Base-by-base conservation (phyloP, 1,140 invertebrate species). In the Drosophila grimshawi region DNA sequence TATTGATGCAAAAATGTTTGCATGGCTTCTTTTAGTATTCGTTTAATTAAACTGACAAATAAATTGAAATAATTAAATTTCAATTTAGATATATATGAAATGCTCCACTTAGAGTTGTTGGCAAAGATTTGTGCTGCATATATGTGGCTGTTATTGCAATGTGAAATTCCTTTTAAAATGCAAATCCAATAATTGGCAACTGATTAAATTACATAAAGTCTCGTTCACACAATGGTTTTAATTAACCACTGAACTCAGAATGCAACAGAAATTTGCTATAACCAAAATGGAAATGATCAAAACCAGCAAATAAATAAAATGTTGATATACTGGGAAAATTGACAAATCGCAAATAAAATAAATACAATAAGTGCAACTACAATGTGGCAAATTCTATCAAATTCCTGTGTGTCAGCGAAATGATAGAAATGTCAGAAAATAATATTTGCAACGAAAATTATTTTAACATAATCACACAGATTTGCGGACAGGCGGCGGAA, bases 381-480 rank as follows among this genome's bases (percentile, higher is more conserved):
- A 62, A 8, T 64, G 62, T 41, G 8, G 29, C 4, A 29, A 48
- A 46, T 33, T 19, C 51, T 6, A 10, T 46, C 4, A 33, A 55
- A 65, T 45, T 27, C 32, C 27, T 29, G 43, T 43, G 53, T 33
- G n/a, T 53, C 29, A 33, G 5, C 4, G 19, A 19, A 19, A 0
- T 7, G 33, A 11, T 65, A 19, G 10, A 53, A 51, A 57, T 68
- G 62, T 41, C 57, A 33, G 39, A 76, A 69, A 78, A 77, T 73
- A 82, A 62, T 80, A 83, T 65, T 67, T 65, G 74, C 62, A 60
- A 64, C 85, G 80, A 74, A 88, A 85, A 88, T 83, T 80, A 89
- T 83, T 83, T 80, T 67, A 70, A 66, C 70, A 83, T 83, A 81
- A 83, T 80, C 69, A 75, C 46, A 53, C 52, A 69, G 37, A 63